A percentile compares a stretch with the other conserved stretches of the same genome.
phyloP scores from a whole-genome alignment of 2,888 invertebrate species.

The Isoperla grammatica region DNA sequence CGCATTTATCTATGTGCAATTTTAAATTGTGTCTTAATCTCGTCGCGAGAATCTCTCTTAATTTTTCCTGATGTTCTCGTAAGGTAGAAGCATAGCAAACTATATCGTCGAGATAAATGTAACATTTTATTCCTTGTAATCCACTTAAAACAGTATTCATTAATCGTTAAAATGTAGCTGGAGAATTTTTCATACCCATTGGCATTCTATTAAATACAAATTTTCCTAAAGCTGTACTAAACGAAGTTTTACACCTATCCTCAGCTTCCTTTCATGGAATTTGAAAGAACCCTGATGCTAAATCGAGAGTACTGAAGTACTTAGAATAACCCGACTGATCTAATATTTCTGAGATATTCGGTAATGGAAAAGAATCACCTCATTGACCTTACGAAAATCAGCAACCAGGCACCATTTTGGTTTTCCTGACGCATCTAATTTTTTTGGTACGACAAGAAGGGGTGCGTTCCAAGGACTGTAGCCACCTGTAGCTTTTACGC shows the following conservation, averaged over 20 bases:
- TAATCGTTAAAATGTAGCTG: slow-evolving; percentile 32
- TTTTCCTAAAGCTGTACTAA: background rate
- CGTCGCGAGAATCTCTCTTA: slow-evolving; percentile 14
- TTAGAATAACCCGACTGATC: background rate
- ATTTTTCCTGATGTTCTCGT: slow-evolving; percentile 21
- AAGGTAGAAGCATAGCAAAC: slow-evolving; percentile 28
- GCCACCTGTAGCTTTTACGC: slow-evolving; percentile 16
- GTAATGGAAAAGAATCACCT: background rate
- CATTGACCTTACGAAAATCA: slow-evolving; percentile 3
- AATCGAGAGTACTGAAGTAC: slow-evolving; percentile 3
- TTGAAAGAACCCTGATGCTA: slow-evolving; percentile 8
- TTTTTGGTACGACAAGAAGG: slow-evolving; percentile 3
- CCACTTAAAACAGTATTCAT: slow-evolving; percentile 31
- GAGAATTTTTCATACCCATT: slow-evolving; percentile 30
- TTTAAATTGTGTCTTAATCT: slow-evolving; percentile 5
- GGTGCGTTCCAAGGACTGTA: slow-evolving; percentile 13
- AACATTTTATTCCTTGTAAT: slow-evolving; percentile 27
- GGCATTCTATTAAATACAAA: slow-evolving; percentile 13
- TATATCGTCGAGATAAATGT: slow-evolving; percentile 32
- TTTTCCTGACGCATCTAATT: slow-evolving; percentile 4
- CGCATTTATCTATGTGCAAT: slow-evolving; percentile 24
- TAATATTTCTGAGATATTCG: slow-evolving; percentile 7
- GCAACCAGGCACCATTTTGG: background rate
- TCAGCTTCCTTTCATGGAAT: background rate
- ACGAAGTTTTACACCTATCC: slow-evolving; percentile 11